Percentiles rank a stretch among this genome's conserved stretches.
phyloP scores from a whole-genome alignment of 1,140 invertebrate genomes.

The Microplitis demolitor region DNA sequence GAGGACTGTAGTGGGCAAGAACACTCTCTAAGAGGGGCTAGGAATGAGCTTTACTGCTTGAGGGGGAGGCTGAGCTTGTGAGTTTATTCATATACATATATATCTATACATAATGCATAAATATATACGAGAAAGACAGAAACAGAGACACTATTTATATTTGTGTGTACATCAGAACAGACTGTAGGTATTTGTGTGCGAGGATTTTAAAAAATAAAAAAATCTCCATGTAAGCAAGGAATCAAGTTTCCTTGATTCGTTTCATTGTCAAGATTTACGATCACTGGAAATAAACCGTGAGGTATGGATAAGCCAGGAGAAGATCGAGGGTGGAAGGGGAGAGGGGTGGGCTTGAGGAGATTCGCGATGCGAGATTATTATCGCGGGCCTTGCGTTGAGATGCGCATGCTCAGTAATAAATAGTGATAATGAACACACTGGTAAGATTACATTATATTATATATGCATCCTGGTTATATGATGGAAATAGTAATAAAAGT shows the following conservation, averaged over 20 bases:
- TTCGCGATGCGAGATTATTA: constrained; percentile 10
- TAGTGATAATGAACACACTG: constrained; percentile 10
- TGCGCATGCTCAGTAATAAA: background rate
- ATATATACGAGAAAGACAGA: too few species aligned
- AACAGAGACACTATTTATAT: too few species aligned
- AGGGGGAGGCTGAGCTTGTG: background rate
- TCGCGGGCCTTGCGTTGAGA: constrained; percentile 1
- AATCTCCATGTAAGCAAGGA: too few species aligned
- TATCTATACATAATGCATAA: background rate
- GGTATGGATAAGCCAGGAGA: background rate
- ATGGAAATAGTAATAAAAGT: background rate
- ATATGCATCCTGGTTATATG: too few species aligned
- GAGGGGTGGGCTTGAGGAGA: background rate
- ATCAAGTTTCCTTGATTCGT: constrained; percentile 44
- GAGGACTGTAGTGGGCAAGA: constrained; percentile 8
- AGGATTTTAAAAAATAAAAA: too few species aligned
- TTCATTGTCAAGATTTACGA: constrained; percentile 57
- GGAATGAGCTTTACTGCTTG: background rate
- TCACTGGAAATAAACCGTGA: background rate
- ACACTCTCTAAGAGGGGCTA: background rate
- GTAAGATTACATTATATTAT: background rate
- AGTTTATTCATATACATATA: background rate
- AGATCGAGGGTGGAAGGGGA: background rate
- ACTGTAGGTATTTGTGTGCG: too few species aligned
- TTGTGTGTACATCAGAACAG: too few species aligned